These are phyloP conservation scores for Willowsia nigromaculata DNA, from an alignment of 2,888 invertebrate genomes.

Conservation along the genomic window DNA sequence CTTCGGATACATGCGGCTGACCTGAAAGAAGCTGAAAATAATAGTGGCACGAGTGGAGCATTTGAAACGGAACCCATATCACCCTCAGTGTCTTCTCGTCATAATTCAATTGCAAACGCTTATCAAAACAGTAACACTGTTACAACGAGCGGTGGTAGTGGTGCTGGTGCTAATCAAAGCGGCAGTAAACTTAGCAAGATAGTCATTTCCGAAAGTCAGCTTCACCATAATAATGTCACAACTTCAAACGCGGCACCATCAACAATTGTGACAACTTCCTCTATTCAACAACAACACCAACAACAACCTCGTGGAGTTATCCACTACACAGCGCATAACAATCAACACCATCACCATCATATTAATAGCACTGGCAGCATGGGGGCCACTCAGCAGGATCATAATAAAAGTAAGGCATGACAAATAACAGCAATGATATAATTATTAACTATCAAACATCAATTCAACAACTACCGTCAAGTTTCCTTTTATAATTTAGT, in stretches of 20 bases:
- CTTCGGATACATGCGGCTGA: constrained; percentile 62
- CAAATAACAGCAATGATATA: neutral
- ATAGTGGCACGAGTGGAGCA: neutral
- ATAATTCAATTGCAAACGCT: neutral
- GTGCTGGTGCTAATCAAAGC: constrained; percentile 38
- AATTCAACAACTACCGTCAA: neutral
- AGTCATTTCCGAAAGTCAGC: constrained; percentile 65
- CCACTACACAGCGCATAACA: constrained; percentile 75
- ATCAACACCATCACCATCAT: constrained; percentile 8
- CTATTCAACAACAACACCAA: constrained; percentile 64
- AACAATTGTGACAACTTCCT: constrained; percentile 69
- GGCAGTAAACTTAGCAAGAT: constrained; percentile 66
- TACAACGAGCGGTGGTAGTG: constrained; percentile 52
- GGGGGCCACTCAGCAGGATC: constrained; percentile 75
- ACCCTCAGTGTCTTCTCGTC: neutral
- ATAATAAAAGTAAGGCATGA: constrained; percentile 74
- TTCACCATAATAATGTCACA: constrained; percentile 17
- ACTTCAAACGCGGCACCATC: constrained; percentile 9
- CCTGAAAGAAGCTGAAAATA: constrained; percentile 27
- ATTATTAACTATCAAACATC: neutral
- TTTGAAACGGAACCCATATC: constrained; percentile 28
- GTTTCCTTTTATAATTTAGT: neutral
- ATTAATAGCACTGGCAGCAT: constrained; percentile 44
- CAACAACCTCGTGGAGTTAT: constrained; percentile 76
- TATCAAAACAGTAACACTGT: constrained; percentile 49